Evolutionary conservation across 2,888 invertebrate species (phyloP), one percentile per base, ranked within the genome.

Genomic region (Epicampocera succincta): DNA sequence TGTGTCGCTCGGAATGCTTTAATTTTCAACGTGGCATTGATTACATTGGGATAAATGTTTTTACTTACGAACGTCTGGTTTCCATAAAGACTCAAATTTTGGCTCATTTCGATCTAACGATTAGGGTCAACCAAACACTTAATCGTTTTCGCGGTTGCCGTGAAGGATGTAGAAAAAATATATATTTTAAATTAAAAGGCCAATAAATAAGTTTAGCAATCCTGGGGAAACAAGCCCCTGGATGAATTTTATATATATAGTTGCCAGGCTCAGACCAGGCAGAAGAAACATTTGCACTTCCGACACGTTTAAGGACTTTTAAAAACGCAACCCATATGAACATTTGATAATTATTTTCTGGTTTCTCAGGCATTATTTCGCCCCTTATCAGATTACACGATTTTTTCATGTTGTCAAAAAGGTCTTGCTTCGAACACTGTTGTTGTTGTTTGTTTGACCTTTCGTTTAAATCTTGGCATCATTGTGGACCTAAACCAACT

Each of bases 391-490:
- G 21, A 56, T 46, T 46, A 46, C 21, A 29, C n/a, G 46, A 58
- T n/a, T 40, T 52, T 40, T 6, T 60, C 40, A 15, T 17, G n/a
- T 60, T 13, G 9, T 33, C 33, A 19, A 48, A 33, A 33, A 33
- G 33, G 33, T 33, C 33, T 33, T 46, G 6, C n/a, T 50, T 50
- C 25, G 11, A 72, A 72, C 42, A 42, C 52, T 33, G 33, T 61
- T 50, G n/a, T 52, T n/a, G 33, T 33, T 33, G 33, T 33, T 33
- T 56, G 13, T 17, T 52, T 44, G 58, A 66, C 65, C 58, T 75
- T 75, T 66, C 42, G 48, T 50, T 66, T 48, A 66, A 58, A 75
- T 58, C 12, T 58, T 72, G 19, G 17, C 2, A 11, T 21, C 17
- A 19, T 0, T 13, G 19, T 8, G 1, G 13, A 8, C 17, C 29